Conservation (phyloP, 2,113 vertebrate species). For the Apus apus region DNA sequence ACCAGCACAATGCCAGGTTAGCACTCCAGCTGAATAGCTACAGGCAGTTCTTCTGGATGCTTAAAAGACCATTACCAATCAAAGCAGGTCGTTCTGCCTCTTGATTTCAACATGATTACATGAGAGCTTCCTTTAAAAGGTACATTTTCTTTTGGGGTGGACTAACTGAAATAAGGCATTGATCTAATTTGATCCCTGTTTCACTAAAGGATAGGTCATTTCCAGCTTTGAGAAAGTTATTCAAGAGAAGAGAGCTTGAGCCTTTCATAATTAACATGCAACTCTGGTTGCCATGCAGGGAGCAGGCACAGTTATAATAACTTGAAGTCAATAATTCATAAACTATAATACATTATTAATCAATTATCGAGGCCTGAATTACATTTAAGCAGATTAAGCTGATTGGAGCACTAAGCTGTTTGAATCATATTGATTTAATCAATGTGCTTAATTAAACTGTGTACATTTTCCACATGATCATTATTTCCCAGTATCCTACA, state of each 20-base stretch:
- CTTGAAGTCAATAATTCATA: slow-evolving; percentile 83
- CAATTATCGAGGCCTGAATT: slow-evolving; percentile 81
- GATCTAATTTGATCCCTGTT: slow-evolving; percentile 65
- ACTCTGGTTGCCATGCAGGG: slow-evolving; percentile 49
- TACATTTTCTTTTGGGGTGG: not conserved
- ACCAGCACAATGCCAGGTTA: not conserved
- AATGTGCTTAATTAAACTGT: slow-evolving; percentile 82
- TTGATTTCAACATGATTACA: not conserved
- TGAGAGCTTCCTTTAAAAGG: slow-evolving; percentile 7
- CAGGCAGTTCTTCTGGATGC: slow-evolving; percentile 6
- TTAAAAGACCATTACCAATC: slow-evolving; percentile 15
- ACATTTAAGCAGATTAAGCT: slow-evolving; percentile 82
- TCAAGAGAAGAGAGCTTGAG: slow-evolving; percentile 41
- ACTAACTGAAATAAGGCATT: slow-evolving; percentile 28
- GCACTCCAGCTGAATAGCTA: slow-evolving; percentile 17
- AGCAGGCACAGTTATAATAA: slow-evolving; percentile 75
- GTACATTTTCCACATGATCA: slow-evolving; percentile 76
- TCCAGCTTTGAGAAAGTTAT: slow-evolving; percentile 64
- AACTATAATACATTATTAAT: slow-evolving; percentile 85
- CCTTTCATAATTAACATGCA: slow-evolving; percentile 75
- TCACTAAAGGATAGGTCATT: slow-evolving; percentile 55
- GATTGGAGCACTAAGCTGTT: slow-evolving; percentile 79
- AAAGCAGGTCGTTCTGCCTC: not conserved
- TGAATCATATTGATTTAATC: slow-evolving; percentile 82
- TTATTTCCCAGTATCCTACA: slow-evolving; percentile 70